Evolutionary conservation across 2,797 vertebrate genomes (phyloP).

Genomic region (Melanotaenia boesemani): DNA sequence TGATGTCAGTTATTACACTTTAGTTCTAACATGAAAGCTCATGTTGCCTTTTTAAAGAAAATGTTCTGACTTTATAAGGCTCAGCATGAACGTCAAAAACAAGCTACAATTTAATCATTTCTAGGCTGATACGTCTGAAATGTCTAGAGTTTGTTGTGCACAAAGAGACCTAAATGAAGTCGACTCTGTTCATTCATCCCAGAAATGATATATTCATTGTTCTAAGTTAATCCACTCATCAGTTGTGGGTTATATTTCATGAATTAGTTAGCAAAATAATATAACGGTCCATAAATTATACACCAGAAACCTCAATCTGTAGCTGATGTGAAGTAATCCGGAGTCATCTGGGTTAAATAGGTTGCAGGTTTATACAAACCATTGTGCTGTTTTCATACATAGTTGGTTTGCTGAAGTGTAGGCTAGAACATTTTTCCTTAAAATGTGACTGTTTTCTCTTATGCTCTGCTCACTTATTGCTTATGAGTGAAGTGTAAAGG

Average conservation of each 20-base stretch:
- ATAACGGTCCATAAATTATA: slow-evolving; percentile 33
- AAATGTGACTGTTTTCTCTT: no score
- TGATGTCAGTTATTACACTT: no score
- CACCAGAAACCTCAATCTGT: slow-evolving; percentile 36
- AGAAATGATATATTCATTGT: slow-evolving; percentile 9
- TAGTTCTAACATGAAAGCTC: no score
- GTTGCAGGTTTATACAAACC: neutral
- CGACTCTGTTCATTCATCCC: neutral
- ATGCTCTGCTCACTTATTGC: no score
- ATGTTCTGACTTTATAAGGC: no score
- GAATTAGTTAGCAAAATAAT: slow-evolving; percentile 42
- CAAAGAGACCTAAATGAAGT: neutral
- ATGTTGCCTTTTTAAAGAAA: no score
- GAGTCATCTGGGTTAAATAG: neutral
- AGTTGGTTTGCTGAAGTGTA: neutral
- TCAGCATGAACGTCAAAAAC: no score
- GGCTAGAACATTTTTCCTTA: neutral
- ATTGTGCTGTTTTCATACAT: neutral
- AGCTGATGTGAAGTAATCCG: neutral
- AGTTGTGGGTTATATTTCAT: slow-evolving; percentile 26
- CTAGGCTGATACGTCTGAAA: no score
- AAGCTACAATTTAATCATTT: no score
- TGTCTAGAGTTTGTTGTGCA: neutral
- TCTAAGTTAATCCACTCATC: slow-evolving; percentile 18
- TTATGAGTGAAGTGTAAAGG: no score